These are phyloP conservation scores for Drosophila malerkotliana DNA, from an alignment of 1,140 invertebrate species.

Conservation along the genomic window DNA sequence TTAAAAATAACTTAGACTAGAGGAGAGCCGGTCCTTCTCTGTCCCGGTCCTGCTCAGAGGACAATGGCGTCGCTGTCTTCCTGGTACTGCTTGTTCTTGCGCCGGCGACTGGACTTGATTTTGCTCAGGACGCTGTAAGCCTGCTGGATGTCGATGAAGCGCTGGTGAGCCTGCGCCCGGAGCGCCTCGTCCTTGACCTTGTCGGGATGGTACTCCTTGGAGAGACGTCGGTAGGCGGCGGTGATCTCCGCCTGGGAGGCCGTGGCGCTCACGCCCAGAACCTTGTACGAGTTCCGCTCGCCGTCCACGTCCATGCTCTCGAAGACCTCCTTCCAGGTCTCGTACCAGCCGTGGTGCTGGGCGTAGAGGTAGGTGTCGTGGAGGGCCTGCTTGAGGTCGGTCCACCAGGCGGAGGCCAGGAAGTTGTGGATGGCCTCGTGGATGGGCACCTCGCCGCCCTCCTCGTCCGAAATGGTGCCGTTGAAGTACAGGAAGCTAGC, in stretches of 20 bases:
- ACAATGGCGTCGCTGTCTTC: conserved; percentile 68
- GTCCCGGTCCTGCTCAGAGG: conserved; percentile 13
- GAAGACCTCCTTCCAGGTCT: conserved; percentile 93
- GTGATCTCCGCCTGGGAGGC: conserved; percentile 95
- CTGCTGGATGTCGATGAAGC: conserved; percentile 96
- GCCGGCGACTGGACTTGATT: conserved; percentile 89
- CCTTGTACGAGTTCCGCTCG: conserved; percentile 95
- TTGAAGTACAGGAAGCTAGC: conserved; percentile 94
- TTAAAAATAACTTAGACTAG: conserved; percentile 13
- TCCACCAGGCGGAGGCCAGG: conserved; percentile 93
- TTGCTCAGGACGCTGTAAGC: conserved; percentile 95
- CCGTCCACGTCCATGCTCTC: conserved; percentile 94
- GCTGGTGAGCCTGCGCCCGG: conserved; percentile 89
- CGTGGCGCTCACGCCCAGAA: conserved; percentile 89
- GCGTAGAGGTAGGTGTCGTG: conserved; percentile 90
- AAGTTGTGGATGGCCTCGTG: conserved; percentile 95
- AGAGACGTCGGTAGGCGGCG: conserved; percentile 90
- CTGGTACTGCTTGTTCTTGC: conserved; percentile 88
- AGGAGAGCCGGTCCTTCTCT: neutral
- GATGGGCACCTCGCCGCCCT: conserved; percentile 94
- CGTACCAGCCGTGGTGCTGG: conserved; percentile 92
- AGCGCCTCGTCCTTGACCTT: conserved; percentile 91
- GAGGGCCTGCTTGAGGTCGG: conserved; percentile 90
- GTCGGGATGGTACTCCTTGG: conserved; percentile 96
- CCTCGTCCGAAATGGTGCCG: conserved; percentile 92